These are phyloP conservation scores for Microtus pennsylvanicus DNA, from an alignment of 2,113 vertebrate genomes.

Conservation along the genomic window DNA sequence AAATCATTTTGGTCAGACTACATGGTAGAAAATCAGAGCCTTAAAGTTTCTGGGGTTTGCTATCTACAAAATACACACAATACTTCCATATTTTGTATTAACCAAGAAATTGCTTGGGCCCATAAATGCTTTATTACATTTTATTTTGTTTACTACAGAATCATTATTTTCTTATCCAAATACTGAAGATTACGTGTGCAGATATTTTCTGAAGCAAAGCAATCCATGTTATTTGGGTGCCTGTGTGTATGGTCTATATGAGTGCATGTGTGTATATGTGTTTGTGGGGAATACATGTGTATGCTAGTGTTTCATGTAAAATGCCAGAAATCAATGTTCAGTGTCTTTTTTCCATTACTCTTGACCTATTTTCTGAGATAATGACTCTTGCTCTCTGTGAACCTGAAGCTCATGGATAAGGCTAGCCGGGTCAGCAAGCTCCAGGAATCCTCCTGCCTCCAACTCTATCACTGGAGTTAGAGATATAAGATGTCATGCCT, in stretches of 20 bases:
- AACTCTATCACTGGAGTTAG: not conserved
- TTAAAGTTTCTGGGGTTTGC: constrained; percentile 20
- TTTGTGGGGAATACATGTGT: not conserved
- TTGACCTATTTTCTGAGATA: not conserved
- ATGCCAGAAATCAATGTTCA: not conserved
- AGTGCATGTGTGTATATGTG: not conserved
- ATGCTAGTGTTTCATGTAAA: not conserved
- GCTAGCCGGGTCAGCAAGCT: not conserved
- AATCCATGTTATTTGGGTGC: not conserved
- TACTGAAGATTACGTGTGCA: not conserved
- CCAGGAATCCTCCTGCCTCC: not conserved
- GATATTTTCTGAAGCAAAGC: constrained; percentile 34
- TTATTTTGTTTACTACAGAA: constrained; percentile 42
- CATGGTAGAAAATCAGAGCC: not conserved
- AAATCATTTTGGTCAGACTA: not conserved
- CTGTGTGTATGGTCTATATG: not conserved
- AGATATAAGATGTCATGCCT: not conserved
- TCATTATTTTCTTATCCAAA: constrained; percentile 50
- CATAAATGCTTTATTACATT: constrained; percentile 55
- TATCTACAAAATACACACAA: constrained; percentile 11
- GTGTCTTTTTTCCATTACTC: not conserved
- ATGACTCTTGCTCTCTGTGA: too few species aligned
- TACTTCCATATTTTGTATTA: constrained; percentile 18
- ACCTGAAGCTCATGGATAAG: not conserved
- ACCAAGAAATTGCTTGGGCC: constrained; percentile 25